A percentile compares a stretch with the other conserved stretches of the same genome.
These are phyloP conservation scores for Apistogramma diplotaenia DNA, from an alignment of 2,113 vertebrate species.

Conservation along the genomic window DNA sequence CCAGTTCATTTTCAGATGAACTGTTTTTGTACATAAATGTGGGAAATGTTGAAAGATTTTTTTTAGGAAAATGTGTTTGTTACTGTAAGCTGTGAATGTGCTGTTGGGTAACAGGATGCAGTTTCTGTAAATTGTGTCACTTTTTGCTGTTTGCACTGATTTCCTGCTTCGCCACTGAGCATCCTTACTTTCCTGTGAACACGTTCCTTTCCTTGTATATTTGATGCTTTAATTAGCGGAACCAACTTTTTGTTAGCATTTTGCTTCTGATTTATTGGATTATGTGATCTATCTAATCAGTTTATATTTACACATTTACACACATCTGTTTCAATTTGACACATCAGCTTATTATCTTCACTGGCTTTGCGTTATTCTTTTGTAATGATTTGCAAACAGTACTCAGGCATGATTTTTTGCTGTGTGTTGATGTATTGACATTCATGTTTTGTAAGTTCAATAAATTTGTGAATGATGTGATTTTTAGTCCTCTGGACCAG, in stretches of 20 bases:
- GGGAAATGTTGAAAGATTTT: background rate
- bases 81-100: background rate
- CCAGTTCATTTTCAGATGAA: background rate
- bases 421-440: background rate
- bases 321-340: background rate
- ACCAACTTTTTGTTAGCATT: background rate
- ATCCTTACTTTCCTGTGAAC: background rate
- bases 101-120: background rate
- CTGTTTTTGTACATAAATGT: background rate
- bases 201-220: background rate
- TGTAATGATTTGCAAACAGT: background rate
- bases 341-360: background rate
- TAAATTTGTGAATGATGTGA: no score
- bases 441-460: background rate
- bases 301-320: background rate
- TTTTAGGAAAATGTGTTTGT: background rate
- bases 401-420: background rate
- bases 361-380: background rate
- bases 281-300: background rate
- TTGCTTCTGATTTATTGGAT: background rate
- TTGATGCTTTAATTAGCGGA: background rate
- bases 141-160: slow-evolving; percentile 28
- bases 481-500: no score
- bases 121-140: background rate
- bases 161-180: background rate